Conservation (phyloP, 2,888 invertebrate species). For the Pseudococcus viburni region DNA sequence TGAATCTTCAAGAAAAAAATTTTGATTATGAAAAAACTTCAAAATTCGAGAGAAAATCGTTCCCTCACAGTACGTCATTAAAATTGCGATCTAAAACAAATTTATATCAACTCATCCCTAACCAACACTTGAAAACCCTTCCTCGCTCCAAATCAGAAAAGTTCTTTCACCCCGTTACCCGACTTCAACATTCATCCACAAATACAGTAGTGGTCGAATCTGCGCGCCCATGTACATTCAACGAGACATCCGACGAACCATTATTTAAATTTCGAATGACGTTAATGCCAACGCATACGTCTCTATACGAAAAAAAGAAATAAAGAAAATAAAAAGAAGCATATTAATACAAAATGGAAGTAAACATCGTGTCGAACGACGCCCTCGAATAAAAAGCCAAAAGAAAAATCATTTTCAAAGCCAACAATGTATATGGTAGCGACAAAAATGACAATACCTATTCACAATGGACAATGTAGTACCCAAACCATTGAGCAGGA, state of each 20-base stretch:
- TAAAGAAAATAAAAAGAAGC: neutral
- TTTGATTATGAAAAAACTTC: too few species aligned
- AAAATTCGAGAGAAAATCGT: too few species aligned
- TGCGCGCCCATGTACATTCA: neutral
- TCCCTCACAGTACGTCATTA: too few species aligned
- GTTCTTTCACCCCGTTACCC: too few species aligned
- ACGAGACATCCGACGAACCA: neutral
- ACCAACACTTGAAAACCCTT: too few species aligned
- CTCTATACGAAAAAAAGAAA: neutral
- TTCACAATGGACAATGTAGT: constrained; percentile 63
- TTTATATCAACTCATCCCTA: too few species aligned
- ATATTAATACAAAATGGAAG: constrained; percentile 15
- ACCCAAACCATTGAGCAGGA: too few species aligned
- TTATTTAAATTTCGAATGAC: constrained; percentile 31
- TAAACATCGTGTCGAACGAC: constrained; percentile 53
- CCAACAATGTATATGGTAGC: constrained; percentile 61
- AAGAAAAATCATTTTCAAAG: constrained; percentile 41
- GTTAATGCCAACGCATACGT: neutral
- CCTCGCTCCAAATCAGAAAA: too few species aligned
- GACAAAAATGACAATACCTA: constrained; percentile 61
- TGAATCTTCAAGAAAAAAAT: too few species aligned
- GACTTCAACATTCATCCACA: too few species aligned
- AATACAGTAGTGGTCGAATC: neutral
- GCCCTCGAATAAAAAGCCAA: neutral
- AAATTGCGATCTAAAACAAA: too few species aligned